Conservation (phyloP, 92 coral and sea anemone species). For the Heteractis magnifica region DNA sequence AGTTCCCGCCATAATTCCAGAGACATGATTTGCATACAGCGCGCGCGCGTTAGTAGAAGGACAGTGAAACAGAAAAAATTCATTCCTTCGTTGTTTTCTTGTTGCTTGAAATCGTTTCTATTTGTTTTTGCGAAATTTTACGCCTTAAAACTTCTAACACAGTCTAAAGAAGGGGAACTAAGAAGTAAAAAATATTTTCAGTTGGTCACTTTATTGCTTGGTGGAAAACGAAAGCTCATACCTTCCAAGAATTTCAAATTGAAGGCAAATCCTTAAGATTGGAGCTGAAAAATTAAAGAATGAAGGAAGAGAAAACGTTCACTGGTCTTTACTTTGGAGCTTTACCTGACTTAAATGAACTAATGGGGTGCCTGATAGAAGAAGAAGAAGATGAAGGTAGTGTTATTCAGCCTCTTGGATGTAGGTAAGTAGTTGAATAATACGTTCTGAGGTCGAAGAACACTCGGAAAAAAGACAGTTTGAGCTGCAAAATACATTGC, state of each 20-base stretch:
- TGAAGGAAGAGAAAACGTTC: conserved; percentile 29
- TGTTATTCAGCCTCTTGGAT: conserved; percentile 71
- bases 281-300: not conserved
- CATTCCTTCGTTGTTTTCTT: no score
- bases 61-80: no score
- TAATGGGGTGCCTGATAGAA: conserved; percentile 66
- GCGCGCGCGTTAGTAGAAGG: not conserved
- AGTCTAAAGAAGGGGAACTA: no score
- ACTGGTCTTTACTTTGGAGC: conserved; percentile 80
- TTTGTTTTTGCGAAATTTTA: no score
- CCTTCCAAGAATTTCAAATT: not conserved
- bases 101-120: no score
- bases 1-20: not conserved
- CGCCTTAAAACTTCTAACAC: no score
- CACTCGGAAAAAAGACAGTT: no score
- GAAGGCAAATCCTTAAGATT: not conserved
- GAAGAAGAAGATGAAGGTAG: conserved; percentile 32
- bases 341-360: conserved; percentile 71
- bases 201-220: no score
- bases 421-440: conserved; percentile 52
- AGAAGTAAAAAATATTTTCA: no score
- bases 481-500: no score
- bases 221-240: no score
- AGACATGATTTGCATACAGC: not conserved
- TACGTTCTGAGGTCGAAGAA: no score